phyloP scores from a whole-genome alignment of 2,888 invertebrate species.

The Lapara coniferarum region DNA sequence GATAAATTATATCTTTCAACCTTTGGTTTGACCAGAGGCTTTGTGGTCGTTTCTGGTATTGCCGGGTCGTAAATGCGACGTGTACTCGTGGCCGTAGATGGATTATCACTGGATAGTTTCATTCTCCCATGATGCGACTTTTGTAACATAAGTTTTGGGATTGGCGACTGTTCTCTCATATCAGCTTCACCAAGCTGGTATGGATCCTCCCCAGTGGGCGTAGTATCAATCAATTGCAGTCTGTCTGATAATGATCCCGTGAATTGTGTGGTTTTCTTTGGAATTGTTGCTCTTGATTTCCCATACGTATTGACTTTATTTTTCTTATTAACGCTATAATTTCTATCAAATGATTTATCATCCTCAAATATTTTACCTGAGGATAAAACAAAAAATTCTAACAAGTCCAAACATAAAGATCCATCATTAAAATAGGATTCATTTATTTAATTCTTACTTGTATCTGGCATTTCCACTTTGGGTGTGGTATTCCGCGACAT shows the following conservation, averaged over 20 bases:
- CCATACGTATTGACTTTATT: constrained; percentile 70
- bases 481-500: constrained; percentile 55
- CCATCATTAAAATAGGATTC: background rate
- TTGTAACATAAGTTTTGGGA: constrained; percentile 75
- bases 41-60: constrained; percentile 46
- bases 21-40: constrained; percentile 42
- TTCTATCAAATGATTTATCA: constrained; percentile 50
- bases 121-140: constrained; percentile 59
- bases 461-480: constrained; percentile 54
- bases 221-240: constrained; percentile 71
- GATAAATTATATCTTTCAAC: constrained; percentile 51
- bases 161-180: constrained; percentile 76
- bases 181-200: constrained; percentile 77
- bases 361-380: constrained; percentile 57
- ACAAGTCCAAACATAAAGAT: background rate
- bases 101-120: constrained; percentile 54
- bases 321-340: constrained; percentile 65
- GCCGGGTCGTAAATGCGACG: constrained; percentile 60
- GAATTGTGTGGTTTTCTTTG: constrained; percentile 57
- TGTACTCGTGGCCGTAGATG: constrained; percentile 42
- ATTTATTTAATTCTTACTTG: constrained; percentile 43
- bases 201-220: constrained; percentile 75
- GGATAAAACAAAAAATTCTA: constrained; percentile 39
- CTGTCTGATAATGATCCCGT: constrained; percentile 71
- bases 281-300: constrained; percentile 51